phyloP scores from a whole-genome alignment of 2,888 invertebrate genomes.

The Torymus aiolomorphi region DNA sequence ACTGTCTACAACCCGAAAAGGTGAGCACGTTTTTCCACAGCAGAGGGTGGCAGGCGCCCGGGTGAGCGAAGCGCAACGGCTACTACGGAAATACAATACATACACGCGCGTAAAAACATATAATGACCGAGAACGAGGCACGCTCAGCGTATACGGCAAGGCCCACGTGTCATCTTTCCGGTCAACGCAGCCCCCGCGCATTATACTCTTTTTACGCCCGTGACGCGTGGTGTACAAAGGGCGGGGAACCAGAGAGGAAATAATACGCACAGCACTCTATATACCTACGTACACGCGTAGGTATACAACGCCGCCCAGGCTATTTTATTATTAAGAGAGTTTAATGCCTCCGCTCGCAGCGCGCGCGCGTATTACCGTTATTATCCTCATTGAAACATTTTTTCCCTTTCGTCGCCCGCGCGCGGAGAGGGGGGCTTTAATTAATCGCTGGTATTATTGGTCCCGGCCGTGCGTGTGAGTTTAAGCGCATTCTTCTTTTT shows the following conservation, averaged over 20 bases:
- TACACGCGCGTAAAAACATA: constrained; percentile 61
- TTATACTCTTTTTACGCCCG: constrained; percentile 1
- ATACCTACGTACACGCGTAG: not conserved
- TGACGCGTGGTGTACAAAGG: constrained; percentile 2
- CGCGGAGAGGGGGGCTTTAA: constrained; percentile 39
- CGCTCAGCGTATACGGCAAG: constrained; percentile 27
- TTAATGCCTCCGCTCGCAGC: constrained; percentile 34
- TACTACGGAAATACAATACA: constrained; percentile 62
- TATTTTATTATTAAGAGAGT: constrained; percentile 56
- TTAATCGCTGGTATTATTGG: constrained; percentile 54
- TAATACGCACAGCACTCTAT: too few relatives aligned
- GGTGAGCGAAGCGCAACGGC: constrained; percentile 56
- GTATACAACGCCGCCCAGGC: not conserved
- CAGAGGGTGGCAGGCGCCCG: constrained; percentile 11
- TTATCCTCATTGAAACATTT: constrained; percentile 50
- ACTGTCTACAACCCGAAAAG: constrained; percentile 3
- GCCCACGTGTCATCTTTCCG: constrained; percentile 69
- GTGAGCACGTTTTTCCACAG: constrained; percentile 23
- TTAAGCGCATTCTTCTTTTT: constrained; percentile 46
- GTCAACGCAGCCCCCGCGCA: constrained; percentile 21
- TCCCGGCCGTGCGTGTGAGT: constrained; percentile 48
- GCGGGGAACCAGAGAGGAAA: constrained; percentile 5
- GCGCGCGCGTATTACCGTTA: constrained; percentile 51
- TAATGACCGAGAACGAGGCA: constrained; percentile 62
- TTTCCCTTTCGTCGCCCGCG: constrained; percentile 46